A percentile compares a stretch with the other conserved stretches of the same genome.
phyloP scores from a whole-genome alignment of 1,140 invertebrate species.

The Ericerus pela region DNA sequence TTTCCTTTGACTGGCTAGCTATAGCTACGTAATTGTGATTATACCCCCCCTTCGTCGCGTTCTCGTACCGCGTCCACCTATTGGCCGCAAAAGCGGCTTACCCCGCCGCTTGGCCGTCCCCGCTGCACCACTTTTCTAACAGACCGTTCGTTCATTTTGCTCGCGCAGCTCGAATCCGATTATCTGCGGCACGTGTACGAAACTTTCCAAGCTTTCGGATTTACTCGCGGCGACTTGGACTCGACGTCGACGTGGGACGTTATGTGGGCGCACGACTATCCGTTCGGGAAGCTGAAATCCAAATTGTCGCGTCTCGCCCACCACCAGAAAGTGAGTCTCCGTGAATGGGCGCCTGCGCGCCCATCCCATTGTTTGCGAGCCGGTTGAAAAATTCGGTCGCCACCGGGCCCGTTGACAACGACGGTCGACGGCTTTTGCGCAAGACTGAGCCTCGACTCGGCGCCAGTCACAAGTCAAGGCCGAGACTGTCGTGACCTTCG shows the following conservation, averaged over 20 bases:
- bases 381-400: not conserved
- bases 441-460: not conserved
- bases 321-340: slow-evolving; percentile 44
- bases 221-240: slow-evolving; percentile 35
- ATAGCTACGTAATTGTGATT: not conserved
- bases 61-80: too few species aligned
- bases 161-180: slow-evolving; percentile 38
- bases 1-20: not conserved
- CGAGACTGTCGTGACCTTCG: too few species aligned
- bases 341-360: not conserved
- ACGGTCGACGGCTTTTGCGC: not conserved
- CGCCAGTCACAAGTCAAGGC: not conserved
- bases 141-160: not conserved
- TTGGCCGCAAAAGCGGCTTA: too few species aligned
- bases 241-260: slow-evolving; percentile 61
- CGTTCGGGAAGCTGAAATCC: slow-evolving; percentile 49
- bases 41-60: too few species aligned
- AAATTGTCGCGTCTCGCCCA: slow-evolving; percentile 45
- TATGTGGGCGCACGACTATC: slow-evolving; percentile 88
- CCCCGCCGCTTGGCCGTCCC: too few species aligned
- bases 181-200: slow-evolving; percentile 63
- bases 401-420: not conserved
- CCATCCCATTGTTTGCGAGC: not conserved
- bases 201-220: slow-evolving; percentile 57
- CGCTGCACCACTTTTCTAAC: not conserved